Conservation (phyloP, 2,113 vertebrate species). For the Leptodactylus fuscus region DNA sequence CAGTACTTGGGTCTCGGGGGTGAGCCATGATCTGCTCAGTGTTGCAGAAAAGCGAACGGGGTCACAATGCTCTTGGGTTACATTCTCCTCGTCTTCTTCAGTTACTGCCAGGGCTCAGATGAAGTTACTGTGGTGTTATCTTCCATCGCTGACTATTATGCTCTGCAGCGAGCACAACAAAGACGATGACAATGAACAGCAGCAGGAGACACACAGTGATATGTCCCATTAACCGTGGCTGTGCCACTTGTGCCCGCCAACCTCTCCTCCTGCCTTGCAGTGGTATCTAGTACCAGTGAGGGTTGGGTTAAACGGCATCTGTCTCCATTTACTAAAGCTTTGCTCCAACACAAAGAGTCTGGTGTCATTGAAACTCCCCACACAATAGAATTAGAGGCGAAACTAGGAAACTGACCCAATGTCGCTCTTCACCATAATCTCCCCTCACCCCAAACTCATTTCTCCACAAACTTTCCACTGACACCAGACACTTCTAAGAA, state of each 20-base stretch:
- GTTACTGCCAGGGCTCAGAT: conserved; percentile 29
- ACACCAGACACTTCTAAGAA: not conserved
- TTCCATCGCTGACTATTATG: conserved; percentile 41
- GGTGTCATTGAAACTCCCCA: conserved; percentile 38
- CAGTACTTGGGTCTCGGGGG: not conserved
- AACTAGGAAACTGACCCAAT: conserved; percentile 13
- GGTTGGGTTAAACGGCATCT: not conserved
- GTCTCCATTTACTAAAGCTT: conserved; percentile 32
- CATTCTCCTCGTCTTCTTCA: not conserved
- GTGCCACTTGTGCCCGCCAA: not conserved
- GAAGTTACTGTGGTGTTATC: conserved; percentile 38
- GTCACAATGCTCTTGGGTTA: not conserved
- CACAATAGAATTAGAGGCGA: not conserved
- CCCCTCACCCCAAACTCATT: not conserved
- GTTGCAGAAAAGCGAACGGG: not conserved
- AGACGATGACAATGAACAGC: conserved; percentile 25
- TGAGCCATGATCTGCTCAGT: not conserved
- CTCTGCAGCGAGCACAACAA: conserved; percentile 15
- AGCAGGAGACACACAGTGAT: not conserved
- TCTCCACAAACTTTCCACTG: conserved; percentile 34
- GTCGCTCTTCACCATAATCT: not conserved
- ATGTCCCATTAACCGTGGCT: conserved; percentile 1
- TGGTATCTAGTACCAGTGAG: not conserved
- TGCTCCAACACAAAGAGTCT: conserved; percentile 18
- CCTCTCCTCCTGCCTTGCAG: not conserved